Evolutionary conservation across 2,888 invertebrate genomes (phyloP), one percentile per base, ranked within the genome.

Genomic region (Drosophila subsilvestris): DNA sequence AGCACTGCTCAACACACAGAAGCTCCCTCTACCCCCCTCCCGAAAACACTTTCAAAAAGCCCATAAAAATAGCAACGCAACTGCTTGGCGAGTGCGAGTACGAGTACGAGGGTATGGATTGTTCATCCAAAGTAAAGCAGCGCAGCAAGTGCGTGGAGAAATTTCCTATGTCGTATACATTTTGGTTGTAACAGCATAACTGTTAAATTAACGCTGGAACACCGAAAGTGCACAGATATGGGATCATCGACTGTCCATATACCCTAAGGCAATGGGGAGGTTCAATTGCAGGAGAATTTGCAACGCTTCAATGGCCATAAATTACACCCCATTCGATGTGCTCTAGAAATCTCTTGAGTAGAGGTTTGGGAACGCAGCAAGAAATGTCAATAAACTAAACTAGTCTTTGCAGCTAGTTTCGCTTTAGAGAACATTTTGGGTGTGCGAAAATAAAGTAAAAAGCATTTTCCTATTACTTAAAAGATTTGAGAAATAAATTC

Each of bases 61-160:
- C 68, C 77, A 75, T 79, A 75, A 82, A 79, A 82, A 72, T 72
- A 74, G 77, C 79, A 80, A 75, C 78, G 69, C 82, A 79, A 80
- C 75, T 77, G 80, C 75, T 62, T 56, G 48, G 55, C n/a, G n/a
- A n/a, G n/a, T 32, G 5, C 12, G 12, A 12, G 32, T 12, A 12
- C 12, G 12, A 1, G 32, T 32, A 32, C 32, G 37, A 7, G 27
- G 1, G 27, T 27, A 27, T 27, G 14, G 7, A 37, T 37, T 37
- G 37, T 37, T n/a, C 37, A 37, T n/a, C 43, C 49, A 48, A 75
- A 72, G 65, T 69, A 66, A 80, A 80, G 77, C 77, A 68, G 75
- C 70, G 56, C 78, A 71, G 59, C 78, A 75, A 48, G 63, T 79
- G 78, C 80, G 74, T 78, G 76, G 79, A 80, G 79, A 79, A 79